phyloP scores from a whole-genome alignment of 2,888 invertebrate genomes.

The Empis livida region DNA sequence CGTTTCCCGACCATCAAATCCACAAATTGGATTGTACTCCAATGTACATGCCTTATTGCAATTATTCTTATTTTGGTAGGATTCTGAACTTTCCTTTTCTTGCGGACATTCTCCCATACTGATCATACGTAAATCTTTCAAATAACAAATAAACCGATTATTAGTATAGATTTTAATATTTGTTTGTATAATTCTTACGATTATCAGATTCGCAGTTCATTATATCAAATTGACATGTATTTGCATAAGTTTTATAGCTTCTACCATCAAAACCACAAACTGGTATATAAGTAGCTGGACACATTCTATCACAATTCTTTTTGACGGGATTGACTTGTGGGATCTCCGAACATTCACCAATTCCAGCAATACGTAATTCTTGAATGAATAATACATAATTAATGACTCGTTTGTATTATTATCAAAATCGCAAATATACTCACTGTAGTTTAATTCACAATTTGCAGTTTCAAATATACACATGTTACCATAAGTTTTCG shows the following conservation, averaged over 20 bases:
- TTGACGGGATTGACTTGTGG: no score
- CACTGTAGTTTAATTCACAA: neutral
- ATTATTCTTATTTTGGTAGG: neutral
- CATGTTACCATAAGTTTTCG: neutral
- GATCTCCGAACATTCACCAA: no score
- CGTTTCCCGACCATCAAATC: neutral
- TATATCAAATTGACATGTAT: neutral
- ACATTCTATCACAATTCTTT: neutral
- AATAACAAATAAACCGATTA: no score
- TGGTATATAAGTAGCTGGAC: neutral
- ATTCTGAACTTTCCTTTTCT: no score
- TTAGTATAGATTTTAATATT: neutral
- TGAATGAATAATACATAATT: neutral
- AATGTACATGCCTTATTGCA: neutral
- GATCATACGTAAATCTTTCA: no score
- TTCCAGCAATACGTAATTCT: neutral
- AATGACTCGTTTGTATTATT: neutral
- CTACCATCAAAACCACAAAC: conserved; percentile 4
- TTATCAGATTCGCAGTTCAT: neutral
- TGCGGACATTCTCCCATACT: no score
- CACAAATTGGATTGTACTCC: neutral
- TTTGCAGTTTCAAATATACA: neutral
- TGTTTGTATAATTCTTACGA: neutral
- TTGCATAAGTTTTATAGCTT: neutral
- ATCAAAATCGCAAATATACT: neutral